phyloP scores from a whole-genome alignment of 1,140 invertebrate genomes.

The Ceratitis capitata region DNA sequence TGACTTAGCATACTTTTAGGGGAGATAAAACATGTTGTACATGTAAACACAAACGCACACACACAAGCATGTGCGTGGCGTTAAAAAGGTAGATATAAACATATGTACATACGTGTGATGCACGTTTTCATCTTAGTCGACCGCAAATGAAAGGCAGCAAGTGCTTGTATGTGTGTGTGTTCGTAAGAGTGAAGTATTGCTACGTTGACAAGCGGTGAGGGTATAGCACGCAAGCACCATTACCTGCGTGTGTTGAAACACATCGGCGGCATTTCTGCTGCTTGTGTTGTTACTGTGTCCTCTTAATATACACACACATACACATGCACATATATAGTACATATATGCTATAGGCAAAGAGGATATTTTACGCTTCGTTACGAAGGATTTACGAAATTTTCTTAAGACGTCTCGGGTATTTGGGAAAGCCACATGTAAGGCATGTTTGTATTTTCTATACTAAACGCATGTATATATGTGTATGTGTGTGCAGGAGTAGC shows the following conservation, averaged over 20 bases:
- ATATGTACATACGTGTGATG: background rate
- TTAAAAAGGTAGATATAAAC: background rate
- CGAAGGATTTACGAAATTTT: background rate
- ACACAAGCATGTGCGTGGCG: background rate
- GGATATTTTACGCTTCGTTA: background rate
- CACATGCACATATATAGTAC: background rate
- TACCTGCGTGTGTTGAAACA: background rate
- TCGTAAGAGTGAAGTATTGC: background rate
- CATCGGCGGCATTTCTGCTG: background rate
- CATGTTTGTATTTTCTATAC: background rate
- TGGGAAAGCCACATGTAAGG: background rate
- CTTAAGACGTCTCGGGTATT: background rate
- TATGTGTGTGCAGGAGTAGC: too few species aligned
- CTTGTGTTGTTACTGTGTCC: too few species aligned
- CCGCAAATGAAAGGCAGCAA: background rate
- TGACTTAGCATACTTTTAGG: slow-evolving; percentile 5
- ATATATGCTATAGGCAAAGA: background rate
- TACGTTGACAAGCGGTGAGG: background rate
- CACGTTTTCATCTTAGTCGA: background rate
- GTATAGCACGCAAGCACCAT: background rate
- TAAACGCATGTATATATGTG: background rate
- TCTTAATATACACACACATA: too few species aligned
- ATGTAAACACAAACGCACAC: background rate
- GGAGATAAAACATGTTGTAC: background rate
- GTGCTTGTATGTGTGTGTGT: background rate